Evolutionary conservation across 1,140 invertebrate species (phyloP).

Genomic region (Drosophila tristis): DNA sequence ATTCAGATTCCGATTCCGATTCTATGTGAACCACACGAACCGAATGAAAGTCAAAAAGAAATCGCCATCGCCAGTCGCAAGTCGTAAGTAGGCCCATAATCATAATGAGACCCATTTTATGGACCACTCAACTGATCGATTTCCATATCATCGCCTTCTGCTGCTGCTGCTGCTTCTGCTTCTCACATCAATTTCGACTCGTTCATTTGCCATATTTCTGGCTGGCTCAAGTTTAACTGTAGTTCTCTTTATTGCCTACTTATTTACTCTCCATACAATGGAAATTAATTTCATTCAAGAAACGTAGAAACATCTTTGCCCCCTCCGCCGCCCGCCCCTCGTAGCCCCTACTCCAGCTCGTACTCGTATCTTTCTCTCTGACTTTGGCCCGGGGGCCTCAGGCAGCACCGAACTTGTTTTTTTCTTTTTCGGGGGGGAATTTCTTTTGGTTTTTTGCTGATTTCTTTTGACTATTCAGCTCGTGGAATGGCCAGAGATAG

Average conservation of each 20-base stretch:
- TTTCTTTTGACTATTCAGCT: slow-evolving; percentile 70
- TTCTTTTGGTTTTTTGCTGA: slow-evolving; percentile 27
- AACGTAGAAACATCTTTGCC: slow-evolving; percentile 61
- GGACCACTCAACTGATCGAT: slow-evolving; percentile 30
- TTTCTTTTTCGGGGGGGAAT: slow-evolving; percentile 6
- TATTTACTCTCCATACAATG: slow-evolving; percentile 65
- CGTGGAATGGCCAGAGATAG: slow-evolving; percentile 22
- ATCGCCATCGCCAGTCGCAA: background rate
- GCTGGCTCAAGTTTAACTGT: slow-evolving; percentile 36
- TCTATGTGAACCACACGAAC: no score
- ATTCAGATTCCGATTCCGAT: no score
- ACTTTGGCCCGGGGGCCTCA: slow-evolving; percentile 1
- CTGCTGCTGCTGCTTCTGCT: slow-evolving; percentile 1
- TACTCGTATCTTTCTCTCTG: background rate
- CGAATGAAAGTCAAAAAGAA: background rate
- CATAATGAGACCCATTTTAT: slow-evolving; percentile 42
- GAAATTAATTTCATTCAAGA: slow-evolving; percentile 80
- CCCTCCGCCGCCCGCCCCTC: background rate
- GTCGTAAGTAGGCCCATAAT: slow-evolving; percentile 13
- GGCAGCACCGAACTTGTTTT: slow-evolving; percentile 58
- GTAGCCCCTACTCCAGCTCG: background rate
- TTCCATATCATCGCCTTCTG: slow-evolving; percentile 39
- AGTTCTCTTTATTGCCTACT: slow-evolving; percentile 47
- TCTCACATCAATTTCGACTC: slow-evolving; percentile 35
- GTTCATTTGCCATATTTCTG: slow-evolving; percentile 38